phyloP scores from a whole-genome alignment of 37 sponge, comb jelly and placozoan genomes.

The Aplysina aerophoba region DNA sequence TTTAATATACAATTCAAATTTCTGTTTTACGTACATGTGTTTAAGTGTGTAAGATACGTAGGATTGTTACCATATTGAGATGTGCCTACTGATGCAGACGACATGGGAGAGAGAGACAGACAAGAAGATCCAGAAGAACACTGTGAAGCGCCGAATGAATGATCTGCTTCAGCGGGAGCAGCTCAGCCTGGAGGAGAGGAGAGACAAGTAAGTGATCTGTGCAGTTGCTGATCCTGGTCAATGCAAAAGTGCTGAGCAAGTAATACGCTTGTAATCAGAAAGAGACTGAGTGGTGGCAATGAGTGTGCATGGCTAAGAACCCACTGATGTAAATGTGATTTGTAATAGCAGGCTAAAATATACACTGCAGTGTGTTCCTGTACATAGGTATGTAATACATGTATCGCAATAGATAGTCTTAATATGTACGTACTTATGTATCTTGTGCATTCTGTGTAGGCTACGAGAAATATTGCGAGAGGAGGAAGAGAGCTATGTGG shows the following conservation, averaged over 20 bases:
- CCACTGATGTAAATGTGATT: no score
- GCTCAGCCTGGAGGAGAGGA: conserved; percentile 83
- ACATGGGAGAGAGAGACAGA: conserved; percentile 93
- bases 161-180: conserved; percentile 68
- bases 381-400: not conserved
- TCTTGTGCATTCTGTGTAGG: conserved; percentile 39
- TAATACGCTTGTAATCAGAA: no score
- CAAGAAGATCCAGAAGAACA: conserved; percentile 90
- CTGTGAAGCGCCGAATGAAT: conserved; percentile 86
- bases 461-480: conserved; percentile 70
- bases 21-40: no score
- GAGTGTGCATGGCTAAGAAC: no score
- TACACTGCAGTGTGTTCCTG: not conserved
- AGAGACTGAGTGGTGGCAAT: no score
- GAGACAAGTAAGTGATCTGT: conserved; percentile 71
- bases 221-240: no score
- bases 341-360: no score
- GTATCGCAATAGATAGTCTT: not conserved
- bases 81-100: conserved; percentile 53
- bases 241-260: no score
- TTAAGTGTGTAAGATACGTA: no score
- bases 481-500: conserved; percentile 88
- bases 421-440: no score
- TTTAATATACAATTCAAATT: no score
- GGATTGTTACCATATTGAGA: not conserved